Percentiles rank a stretch among this genome's conserved stretches.
Evolutionary conservation across 2,888 invertebrate genomes (phyloP).

Genomic region (Stenoptilia bipunctidactyla): DNA sequence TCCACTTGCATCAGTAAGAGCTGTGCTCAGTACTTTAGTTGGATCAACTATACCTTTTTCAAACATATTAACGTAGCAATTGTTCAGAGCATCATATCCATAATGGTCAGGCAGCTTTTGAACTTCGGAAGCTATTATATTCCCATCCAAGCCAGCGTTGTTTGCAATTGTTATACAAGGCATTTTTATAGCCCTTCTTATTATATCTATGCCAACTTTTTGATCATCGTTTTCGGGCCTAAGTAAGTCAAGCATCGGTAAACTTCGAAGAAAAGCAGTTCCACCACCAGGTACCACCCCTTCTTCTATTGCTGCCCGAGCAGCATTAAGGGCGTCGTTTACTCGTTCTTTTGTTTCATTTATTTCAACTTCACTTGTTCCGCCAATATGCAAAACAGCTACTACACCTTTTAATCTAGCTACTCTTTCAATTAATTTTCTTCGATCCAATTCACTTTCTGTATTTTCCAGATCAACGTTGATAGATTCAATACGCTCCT

Average conservation of each 20-base stretch:
- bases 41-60: constrained; percentile 95
- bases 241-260: constrained; percentile 75
- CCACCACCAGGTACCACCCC: constrained; percentile 97
- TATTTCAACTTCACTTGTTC: constrained; percentile 90
- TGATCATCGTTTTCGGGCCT: constrained; percentile 82
- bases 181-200: constrained; percentile 85
- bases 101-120: constrained; percentile 77
- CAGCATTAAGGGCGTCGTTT: constrained; percentile 94
- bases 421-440: constrained; percentile 88
- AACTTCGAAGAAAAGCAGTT: constrained; percentile 86
- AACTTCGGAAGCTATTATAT: constrained; percentile 91
- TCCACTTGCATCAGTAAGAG: constrained; percentile 51
- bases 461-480: constrained; percentile 85
- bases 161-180: constrained; percentile 90
- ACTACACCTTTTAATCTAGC: constrained; percentile 88
- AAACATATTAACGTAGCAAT: constrained; percentile 90
- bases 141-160: constrained; percentile 92
- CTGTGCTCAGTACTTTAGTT: constrained; percentile 77
- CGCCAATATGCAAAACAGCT: constrained; percentile 84
- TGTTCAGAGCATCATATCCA: constrained; percentile 92
- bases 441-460: constrained; percentile 90
- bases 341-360: constrained; percentile 97
- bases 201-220: constrained; percentile 82
- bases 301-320: constrained; percentile 94
- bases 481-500: constrained; percentile 83